Base-by-base conservation (phyloP, 2,113 vertebrate species). In the Calidris pugnax region DNA sequence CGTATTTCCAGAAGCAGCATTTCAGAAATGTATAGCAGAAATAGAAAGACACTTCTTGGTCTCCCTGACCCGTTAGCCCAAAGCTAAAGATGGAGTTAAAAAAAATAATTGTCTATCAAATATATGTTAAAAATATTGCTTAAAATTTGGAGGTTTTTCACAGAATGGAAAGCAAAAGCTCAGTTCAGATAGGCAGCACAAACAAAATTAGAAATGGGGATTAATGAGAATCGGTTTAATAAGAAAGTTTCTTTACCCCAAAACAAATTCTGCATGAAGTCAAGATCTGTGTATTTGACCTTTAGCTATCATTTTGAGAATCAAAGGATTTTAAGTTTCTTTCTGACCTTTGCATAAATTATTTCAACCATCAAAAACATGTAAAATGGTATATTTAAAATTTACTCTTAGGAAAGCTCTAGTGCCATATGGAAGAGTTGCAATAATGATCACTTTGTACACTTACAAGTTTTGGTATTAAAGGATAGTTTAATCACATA, bases 1-100 rank as follows among this genome's bases (percentile, higher is more conserved):
- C 26, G 3, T 1, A 0, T 74, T 43, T 8, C 4, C 9, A 85
- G n/a, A 63, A 50, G 10, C 3, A 43, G 7, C 28, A 33, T 60
- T 77, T 92, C 32, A 80, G 24, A 68, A 90, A 35, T 9, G 1
- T 27, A 21, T 30, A n/a, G 12, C 23, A 48, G 19, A 76, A 80
- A 57, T 1, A 0, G 14, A 50, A 56, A 35, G 8, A 68, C 3
- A 13, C 3, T 10, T 57, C 59, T 64, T 66, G 87, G 12, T 7
- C 14, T 68, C 27, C 4, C 20, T 68, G 19, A 75, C 12, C 9
- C 53, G 7, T 51, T 67, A 73, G 28, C 6, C 7, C 12, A 72
- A 59, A 7, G 35, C 6, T 24, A 45, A 63, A 87, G 10, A 37
- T 0, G 6, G 14, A 67, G 2, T 18, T 41, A 24, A 53, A 50